Conservation (phyloP, 2,888 invertebrate species). For the Platyscelio sp. region DNA sequence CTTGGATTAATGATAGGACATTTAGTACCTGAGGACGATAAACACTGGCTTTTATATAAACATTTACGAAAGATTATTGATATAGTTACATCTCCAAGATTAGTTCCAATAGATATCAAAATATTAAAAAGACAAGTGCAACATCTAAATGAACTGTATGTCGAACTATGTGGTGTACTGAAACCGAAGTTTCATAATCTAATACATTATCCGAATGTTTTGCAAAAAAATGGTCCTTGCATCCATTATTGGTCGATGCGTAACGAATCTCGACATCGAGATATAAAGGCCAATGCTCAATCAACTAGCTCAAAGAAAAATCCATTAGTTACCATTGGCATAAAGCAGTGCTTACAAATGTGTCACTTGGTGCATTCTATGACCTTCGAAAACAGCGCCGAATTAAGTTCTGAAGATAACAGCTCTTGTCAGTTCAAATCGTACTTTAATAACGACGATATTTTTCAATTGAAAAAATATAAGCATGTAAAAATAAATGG, state of each 20-base stretch:
- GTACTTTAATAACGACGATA: neutral
- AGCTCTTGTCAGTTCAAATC: neutral
- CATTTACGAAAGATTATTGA: neutral
- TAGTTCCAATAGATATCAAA: neutral
- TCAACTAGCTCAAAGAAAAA: neutral
- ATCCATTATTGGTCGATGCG: neutral
- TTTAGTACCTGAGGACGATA: neutral
- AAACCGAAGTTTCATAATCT: slow-evolving; percentile 12
- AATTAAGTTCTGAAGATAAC: neutral
- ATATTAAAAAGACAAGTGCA: neutral
- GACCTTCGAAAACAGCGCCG: neutral
- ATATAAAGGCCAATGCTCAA: neutral
- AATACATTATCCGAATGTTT: slow-evolving; percentile 7
- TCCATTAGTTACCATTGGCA: neutral
- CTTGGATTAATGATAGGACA: neutral
- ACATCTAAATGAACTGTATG: neutral
- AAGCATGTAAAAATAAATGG: neutral
- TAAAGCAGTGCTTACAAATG: neutral
- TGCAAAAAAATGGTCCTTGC: neutral
- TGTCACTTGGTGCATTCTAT: neutral
- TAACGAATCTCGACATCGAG: neutral
- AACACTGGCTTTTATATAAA: neutral
- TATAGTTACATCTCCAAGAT: neutral
- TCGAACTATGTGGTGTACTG: neutral
- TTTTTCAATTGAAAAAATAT: neutral